Conservation (phyloP, 2,113 vertebrate species). For the Alligator sinensis region DNA sequence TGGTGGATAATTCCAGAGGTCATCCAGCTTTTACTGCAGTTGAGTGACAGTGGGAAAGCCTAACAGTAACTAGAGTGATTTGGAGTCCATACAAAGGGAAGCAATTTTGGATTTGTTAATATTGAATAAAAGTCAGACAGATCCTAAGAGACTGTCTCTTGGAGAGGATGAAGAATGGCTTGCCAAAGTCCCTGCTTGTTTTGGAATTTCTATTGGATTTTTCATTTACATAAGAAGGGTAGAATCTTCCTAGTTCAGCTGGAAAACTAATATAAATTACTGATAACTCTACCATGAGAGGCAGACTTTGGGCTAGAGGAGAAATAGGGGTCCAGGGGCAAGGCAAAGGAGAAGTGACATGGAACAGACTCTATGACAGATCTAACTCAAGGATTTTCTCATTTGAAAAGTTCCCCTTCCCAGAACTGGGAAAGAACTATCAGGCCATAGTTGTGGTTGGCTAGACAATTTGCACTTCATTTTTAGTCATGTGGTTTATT, state of each 20-base stretch:
- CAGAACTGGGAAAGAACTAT: background rate
- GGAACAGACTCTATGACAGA: background rate
- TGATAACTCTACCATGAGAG: background rate
- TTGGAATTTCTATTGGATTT: background rate
- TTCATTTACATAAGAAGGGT: background rate
- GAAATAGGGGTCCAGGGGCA: background rate
- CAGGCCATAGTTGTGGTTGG: background rate
- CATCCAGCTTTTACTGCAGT: background rate
- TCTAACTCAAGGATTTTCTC: background rate
- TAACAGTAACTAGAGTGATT: background rate
- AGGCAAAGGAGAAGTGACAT: background rate
- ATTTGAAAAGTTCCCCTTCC: background rate
- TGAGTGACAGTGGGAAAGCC: background rate
- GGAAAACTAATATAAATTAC: background rate
- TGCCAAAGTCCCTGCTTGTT: background rate
- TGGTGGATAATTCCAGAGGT: background rate
- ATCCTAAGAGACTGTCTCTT: background rate
- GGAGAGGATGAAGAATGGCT: background rate
- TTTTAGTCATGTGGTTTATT: slow-evolving; percentile 5
- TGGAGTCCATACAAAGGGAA: background rate
- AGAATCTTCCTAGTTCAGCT: background rate
- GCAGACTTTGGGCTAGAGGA: background rate
- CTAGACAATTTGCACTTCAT: background rate
- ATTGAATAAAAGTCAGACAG: background rate
- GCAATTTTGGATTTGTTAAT: background rate